Conservation (phyloP, 1,140 invertebrate genomes). For the Araneus ventricosus region DNA sequence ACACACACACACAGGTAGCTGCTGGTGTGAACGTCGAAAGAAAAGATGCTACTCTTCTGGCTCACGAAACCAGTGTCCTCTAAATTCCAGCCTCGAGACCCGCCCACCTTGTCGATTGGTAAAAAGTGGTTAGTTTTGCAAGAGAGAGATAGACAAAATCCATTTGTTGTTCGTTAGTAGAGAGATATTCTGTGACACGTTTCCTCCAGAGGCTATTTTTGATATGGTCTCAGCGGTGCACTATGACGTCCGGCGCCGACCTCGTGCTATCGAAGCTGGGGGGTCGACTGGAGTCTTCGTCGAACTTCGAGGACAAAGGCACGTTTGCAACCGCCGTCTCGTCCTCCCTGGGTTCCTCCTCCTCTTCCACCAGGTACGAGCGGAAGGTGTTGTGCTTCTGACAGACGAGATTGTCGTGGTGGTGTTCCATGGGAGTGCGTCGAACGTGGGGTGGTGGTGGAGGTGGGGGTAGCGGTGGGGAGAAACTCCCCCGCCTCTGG, state of each 20-base stretch:
- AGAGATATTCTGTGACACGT: conserved; percentile 17
- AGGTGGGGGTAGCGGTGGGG: conserved; percentile 72
- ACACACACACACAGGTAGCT: not conserved
- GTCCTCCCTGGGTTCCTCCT: conserved; percentile 54
- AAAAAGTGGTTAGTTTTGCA: conserved; percentile 37
- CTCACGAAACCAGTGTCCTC: not conserved
- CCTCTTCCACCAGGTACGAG: conserved; percentile 53
- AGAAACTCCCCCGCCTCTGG: conserved; percentile 28
- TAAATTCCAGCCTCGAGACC: not conserved
- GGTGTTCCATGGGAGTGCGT: conserved; percentile 38
- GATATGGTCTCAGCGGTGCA: conserved; percentile 85
- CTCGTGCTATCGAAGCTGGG: conserved; percentile 82
- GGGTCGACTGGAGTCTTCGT: conserved; percentile 81
- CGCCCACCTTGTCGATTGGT: not conserved
- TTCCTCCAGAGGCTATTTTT: conserved; percentile 16
- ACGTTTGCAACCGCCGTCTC: conserved; percentile 74
- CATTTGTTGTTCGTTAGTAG: not conserved
- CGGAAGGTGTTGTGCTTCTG: conserved; percentile 65
- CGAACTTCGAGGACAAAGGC: conserved; percentile 78
- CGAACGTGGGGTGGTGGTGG: conserved; percentile 68
- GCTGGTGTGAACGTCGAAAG: conserved; percentile 29
- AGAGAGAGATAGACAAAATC: not conserved
- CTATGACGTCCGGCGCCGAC: conserved; percentile 78
- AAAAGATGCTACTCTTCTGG: conserved; percentile 65
- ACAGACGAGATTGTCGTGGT: conserved; percentile 64